Evolutionary conservation across 2,113 vertebrate genomes (phyloP).

Genomic region (Ondatra zibethicus): DNA sequence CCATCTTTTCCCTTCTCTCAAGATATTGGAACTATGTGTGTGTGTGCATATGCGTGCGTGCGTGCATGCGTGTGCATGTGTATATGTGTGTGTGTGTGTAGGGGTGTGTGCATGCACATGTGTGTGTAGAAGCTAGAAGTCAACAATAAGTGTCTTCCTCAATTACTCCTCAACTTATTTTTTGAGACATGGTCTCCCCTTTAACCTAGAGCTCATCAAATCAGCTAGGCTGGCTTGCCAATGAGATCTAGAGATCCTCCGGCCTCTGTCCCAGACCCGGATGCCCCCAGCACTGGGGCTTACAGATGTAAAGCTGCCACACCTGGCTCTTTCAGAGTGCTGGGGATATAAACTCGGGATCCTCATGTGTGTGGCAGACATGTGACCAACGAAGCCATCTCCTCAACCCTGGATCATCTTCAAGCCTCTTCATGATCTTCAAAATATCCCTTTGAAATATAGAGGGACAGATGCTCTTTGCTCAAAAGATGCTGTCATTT

Average conservation of each 20-base stretch:
- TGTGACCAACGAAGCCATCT: background rate
- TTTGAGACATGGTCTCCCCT: background rate
- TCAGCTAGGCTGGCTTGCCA: background rate
- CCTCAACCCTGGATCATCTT: background rate
- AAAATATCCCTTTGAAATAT: background rate
- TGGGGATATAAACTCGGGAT: background rate
- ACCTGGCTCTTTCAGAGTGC: background rate
- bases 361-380: background rate
- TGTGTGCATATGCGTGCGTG: too few relatives aligned
- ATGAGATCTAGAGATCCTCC: background rate
- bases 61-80: background rate
- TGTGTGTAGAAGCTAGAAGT: background rate
- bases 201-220: background rate
- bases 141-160: background rate
- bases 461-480: too few relatives aligned
- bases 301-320: background rate
- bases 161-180: background rate
- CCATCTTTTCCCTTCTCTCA: background rate
- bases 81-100: accelerated
- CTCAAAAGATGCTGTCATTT: background rate
- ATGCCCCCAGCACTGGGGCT: background rate
- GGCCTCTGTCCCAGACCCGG: background rate
- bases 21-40: background rate
- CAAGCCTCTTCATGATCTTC: background rate
- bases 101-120: too few relatives aligned